Evolutionary conservation across 2,888 invertebrate species (phyloP).

Genomic region (Perithous albicinctus): DNA sequence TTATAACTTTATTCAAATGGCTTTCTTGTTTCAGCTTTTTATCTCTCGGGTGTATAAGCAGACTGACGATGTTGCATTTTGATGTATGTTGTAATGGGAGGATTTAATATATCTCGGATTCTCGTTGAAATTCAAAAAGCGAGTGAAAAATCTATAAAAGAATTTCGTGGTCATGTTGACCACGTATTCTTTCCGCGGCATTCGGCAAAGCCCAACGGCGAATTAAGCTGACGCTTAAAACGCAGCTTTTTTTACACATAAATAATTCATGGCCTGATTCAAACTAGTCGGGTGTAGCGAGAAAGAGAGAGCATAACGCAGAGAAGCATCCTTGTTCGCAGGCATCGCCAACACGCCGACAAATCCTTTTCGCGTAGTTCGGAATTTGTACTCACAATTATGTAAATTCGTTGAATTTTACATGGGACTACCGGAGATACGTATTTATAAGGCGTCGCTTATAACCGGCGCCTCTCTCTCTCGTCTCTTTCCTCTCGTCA

Average conservation of each 20-base stretch:
- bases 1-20: not conserved
- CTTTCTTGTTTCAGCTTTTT: not conserved
- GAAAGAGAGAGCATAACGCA: not conserved
- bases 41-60: no score
- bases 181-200: not conserved
- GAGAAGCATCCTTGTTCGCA: conserved; percentile 17
- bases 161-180: conserved; percentile 8
- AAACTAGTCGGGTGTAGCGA: conserved; percentile 45
- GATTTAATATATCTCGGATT: not conserved
- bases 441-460: conserved; percentile 11
- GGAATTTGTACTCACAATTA: conserved; percentile 80
- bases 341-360: conserved; percentile 50
- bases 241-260: conserved; percentile 75
- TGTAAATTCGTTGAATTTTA: conserved; percentile 73
- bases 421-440: conserved; percentile 30
- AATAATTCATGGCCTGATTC: conserved; percentile 78
- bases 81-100: not conserved
- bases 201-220: conserved; percentile 35
- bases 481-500: not conserved
- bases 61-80: not conserved
- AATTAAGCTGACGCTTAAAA: conserved; percentile 75
- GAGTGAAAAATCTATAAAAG: conserved; percentile 50
- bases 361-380: conserved; percentile 76
- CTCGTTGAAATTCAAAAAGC: conserved; percentile 33
- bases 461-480: conserved; percentile 15